These are phyloP conservation scores for Phasianus colchicus DNA, from an alignment of 2,113 vertebrate genomes.

Conservation along the genomic window DNA sequence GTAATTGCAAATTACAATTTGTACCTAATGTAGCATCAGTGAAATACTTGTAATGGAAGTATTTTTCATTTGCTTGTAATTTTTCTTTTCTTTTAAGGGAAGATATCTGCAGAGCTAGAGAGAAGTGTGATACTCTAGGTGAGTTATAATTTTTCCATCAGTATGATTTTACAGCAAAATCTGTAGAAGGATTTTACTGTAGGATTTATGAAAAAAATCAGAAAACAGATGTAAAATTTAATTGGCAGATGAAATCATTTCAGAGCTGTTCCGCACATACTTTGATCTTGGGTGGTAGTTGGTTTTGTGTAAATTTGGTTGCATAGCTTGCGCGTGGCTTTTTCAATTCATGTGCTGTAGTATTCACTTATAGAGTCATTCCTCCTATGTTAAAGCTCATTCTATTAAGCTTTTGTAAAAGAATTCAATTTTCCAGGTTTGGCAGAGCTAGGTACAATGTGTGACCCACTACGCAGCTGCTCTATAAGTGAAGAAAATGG, in stretches of 20 bases:
- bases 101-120: constrained; percentile 95
- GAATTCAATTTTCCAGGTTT: constrained; percentile 83
- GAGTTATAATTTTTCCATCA: constrained; percentile 70
- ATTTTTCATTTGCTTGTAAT: background rate
- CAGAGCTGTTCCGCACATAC: background rate
- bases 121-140: constrained; percentile 98
- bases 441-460: constrained; percentile 96
- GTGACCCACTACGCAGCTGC: constrained; percentile 92
- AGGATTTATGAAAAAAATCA: background rate
- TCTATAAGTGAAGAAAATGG: constrained; percentile 98
- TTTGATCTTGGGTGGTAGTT: background rate
- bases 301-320: background rate
- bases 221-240: background rate
- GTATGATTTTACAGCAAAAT: background rate
- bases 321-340: background rate
- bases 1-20: background rate
- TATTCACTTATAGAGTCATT: background rate
- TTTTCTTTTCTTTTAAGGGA: constrained; percentile 85
- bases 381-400: background rate
- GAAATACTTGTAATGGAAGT: background rate
- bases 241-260: background rate
- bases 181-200: background rate
- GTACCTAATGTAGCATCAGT: background rate
- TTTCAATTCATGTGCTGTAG: background rate
- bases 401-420: constrained; percentile 43